Evolutionary conservation across 2,113 vertebrate species (phyloP).

Genomic region (Spheniscus mendiculus): DNA sequence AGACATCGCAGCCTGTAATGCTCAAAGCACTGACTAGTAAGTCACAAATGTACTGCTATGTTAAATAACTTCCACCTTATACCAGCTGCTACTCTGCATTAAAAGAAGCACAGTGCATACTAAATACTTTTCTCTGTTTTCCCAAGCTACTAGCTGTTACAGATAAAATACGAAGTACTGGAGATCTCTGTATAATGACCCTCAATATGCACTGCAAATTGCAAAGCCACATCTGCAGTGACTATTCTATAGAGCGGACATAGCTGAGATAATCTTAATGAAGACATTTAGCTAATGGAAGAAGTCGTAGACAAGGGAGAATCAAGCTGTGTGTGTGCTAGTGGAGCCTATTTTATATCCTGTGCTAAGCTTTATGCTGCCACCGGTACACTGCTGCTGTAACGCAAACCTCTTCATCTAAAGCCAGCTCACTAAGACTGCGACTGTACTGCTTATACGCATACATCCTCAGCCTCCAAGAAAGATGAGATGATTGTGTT

Average conservation of each 20-base stretch:
- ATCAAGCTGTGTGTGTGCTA: not conserved
- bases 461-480: not conserved
- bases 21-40: not conserved
- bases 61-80: conserved; percentile 41
- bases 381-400: not conserved
- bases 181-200: not conserved
- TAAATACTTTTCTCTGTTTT: not conserved
- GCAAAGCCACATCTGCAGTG: not conserved
- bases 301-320: not conserved
- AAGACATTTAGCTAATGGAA: not conserved
- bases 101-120: not conserved
- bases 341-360: not conserved
- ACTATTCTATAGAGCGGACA: not conserved
- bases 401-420: not conserved
- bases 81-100: conserved; percentile 14
- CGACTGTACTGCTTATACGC: not conserved
- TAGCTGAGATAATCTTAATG: not conserved
- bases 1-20: not conserved
- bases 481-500: not conserved
- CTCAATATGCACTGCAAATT: not conserved
- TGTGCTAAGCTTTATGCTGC: not conserved
- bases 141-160: not conserved
- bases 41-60: conserved; percentile 13
- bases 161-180: not conserved
- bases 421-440: not conserved